Base-by-base conservation (phyloP, 2,797 vertebrate genomes). In the Nyctibius grandis region DNA sequence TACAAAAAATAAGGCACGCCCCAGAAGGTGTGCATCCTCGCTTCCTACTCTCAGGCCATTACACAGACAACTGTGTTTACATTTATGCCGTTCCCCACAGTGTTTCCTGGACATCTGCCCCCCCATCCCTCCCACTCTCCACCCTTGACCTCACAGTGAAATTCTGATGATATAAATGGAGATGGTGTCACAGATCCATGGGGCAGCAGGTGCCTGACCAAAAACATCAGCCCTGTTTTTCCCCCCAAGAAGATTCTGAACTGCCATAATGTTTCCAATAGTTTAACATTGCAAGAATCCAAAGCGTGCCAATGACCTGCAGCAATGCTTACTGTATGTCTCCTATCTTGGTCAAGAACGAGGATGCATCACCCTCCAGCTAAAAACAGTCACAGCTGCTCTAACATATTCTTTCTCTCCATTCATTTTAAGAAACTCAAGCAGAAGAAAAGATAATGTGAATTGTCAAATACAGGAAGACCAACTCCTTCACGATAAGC, bases 1-100 rank as follows among this genome's bases (percentile, higher is more conserved):
- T 86, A 88, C 42, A 84, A 81, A 68, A 96, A 53, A 15, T 72
- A 84, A 88, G 83, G 70, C 44, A 80, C 88, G 88, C 59, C 57
- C 65, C 65, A 65, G 70, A 53, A 89, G 45, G 47, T 5, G 34
- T 56, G 56, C 44, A 45, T n/a, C 83, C 60, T 87, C n/a, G 16
- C 56, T 50, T 25, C 61, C 93, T 50, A 34, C 77, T 69, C 60
- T 75, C 77, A 21, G 91, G 83, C 63, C 48, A 29, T 21, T 31
- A 38, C 17, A 53, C 40, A 72, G 28, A 64, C 45, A 84, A 56
- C 20, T 8, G 11, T 48, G 40, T 51, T 88, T 47, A 67, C 51
- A 56, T 23, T 53, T 85, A 8, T 77, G 51, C 51, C 0, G 0
- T n/a, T 82, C 40, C 51, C 70, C 15, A 10, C 51, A 22, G 31